These are phyloP conservation scores for Agriotes lineatus DNA, from an alignment of 2,888 invertebrate genomes.

Conservation along the genomic window DNA sequence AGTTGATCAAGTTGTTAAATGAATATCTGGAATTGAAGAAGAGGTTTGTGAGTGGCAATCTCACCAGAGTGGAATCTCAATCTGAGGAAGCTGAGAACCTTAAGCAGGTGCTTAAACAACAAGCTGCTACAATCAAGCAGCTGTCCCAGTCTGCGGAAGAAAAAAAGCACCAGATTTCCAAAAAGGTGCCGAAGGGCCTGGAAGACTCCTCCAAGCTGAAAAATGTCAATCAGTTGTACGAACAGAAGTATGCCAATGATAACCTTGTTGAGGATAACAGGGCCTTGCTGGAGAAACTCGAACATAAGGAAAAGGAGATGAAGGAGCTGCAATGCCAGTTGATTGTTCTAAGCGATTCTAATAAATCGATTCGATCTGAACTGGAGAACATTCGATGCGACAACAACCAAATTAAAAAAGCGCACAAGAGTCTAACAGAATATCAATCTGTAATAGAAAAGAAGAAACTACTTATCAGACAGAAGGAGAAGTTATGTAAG, in stretches of 20 bases:
- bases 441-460: background rate
- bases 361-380: background rate
- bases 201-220: background rate
- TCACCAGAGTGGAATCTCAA: too few relatives aligned
- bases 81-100: too few relatives aligned
- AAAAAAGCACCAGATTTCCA: background rate
- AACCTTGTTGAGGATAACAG: background rate
- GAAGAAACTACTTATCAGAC: background rate
- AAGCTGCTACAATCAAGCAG: too few relatives aligned
- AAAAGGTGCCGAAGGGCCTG: conserved; percentile 7
- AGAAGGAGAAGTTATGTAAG: background rate
- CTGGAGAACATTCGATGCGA: background rate
- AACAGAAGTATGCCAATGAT: background rate
- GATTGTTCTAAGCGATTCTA: background rate
- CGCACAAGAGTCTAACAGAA: background rate
- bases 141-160: too few relatives aligned
- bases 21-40: too few relatives aligned
- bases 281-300: background rate
- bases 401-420: background rate
- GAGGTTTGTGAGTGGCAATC: too few relatives aligned
- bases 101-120: too few relatives aligned
- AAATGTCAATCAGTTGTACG: background rate
- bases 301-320: background rate
- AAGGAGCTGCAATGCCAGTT: background rate
- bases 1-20: too few relatives aligned